Percentiles rank a stretch among this genome's conserved stretches.
Conservation (phyloP, 2,113 vertebrate species). For the Morone saxatilis region DNA sequence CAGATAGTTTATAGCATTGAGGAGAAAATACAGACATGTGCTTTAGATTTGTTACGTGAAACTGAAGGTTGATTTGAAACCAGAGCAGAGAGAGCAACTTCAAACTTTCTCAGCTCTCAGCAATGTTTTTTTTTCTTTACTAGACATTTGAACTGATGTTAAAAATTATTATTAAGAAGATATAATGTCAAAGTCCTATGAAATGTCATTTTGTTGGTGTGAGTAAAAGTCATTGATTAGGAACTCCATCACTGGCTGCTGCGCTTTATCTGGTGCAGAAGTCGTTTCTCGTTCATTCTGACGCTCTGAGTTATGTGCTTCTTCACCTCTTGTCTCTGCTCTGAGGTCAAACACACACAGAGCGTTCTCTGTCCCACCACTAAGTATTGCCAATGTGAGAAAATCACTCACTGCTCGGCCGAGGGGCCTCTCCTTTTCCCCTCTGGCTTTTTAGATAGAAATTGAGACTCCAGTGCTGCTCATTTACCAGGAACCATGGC, state of each 20-base stretch:
- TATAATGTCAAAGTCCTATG: neutral
- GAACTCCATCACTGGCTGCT: neutral
- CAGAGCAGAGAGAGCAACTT: neutral
- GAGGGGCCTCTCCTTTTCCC: slow-evolving; percentile 19
- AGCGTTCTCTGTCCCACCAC: slow-evolving; percentile 51
- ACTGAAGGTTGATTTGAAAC: slow-evolving; percentile 19
- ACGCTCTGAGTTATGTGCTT: slow-evolving; percentile 58
- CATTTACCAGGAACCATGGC: slow-evolving; percentile 32
- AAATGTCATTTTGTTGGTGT: slow-evolving; percentile 6
- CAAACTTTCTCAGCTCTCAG: neutral
- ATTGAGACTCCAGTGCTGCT: slow-evolving; percentile 10
- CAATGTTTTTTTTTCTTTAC: neutral
- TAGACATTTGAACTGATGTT: neutral
- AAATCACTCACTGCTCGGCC: slow-evolving; percentile 23
- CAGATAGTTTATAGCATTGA: neutral
- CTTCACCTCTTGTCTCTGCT: slow-evolving; percentile 47
- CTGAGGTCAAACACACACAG: slow-evolving; percentile 63
- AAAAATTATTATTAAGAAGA: neutral
- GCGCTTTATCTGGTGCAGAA: slow-evolving; percentile 9
- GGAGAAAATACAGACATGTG: slow-evolving; percentile 34
- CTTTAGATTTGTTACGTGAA: slow-evolving; percentile 56
- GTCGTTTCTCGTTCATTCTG: neutral
- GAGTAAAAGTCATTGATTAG: slow-evolving; percentile 21
- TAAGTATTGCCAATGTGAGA: slow-evolving; percentile 64
- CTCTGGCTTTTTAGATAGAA: slow-evolving; percentile 11